Base-by-base conservation (phyloP, 1,140 invertebrate genomes). In the Bradysia coprophila region DNA sequence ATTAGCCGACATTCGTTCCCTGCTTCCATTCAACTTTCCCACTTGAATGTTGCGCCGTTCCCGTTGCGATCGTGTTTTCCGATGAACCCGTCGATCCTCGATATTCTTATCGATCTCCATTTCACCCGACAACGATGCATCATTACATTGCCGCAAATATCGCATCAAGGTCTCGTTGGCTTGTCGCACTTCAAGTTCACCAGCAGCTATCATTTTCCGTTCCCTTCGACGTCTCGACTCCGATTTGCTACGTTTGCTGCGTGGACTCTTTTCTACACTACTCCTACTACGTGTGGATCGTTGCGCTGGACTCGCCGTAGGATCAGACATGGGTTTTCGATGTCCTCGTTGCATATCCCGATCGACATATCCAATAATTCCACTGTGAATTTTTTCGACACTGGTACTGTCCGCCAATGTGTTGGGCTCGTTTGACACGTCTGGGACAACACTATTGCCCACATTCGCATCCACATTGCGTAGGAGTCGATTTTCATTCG, bases 141-240 rank as follows among this genome's bases (percentile, higher is more conserved):
- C 58, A 40, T 61, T 57, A 46, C 57, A 60, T 21, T 61, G 58
- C 23, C 60, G 60, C 16, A 61, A 48, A 45, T 61, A 61, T 9
- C 58, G 52, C 58, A 61, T 60, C 18, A 61, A 41, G 0, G 58
- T 61, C 39, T 61, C 58, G 41, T 61, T 61, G 1, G 58, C 58
- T 46, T 61, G 58, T 9, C 57, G 49, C 42, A 61, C 58, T 45
- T 61, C 58, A 53, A 61, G 52, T 43, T 61, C 57, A 24, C 58
- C 58, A 43, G 57, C 58, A 11, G 57, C 57, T 19, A 59, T 59
- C 0, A 60, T 44, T 42, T 61, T 61, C 2, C 58, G 47, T 44
- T 61, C 58, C 1, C 57, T 49, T 9, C 57, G 43, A 36, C 58
- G 31, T 20, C 56, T 40, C 1, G 58, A 61, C 47, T 61, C 58